phyloP scores from a whole-genome alignment of 1,140 invertebrate species.

The Leptoteleia sp. region DNA sequence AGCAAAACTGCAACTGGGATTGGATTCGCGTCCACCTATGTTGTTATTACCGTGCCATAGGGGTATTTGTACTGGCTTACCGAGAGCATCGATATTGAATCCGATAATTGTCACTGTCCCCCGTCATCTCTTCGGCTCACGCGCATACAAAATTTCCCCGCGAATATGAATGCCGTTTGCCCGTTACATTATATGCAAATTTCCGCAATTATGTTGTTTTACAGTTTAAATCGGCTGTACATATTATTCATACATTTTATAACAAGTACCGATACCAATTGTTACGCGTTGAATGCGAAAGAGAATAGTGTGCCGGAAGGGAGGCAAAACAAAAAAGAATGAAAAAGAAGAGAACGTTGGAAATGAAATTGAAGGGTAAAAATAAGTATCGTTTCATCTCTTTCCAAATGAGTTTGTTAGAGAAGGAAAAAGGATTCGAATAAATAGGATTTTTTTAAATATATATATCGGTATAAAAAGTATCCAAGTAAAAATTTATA shows the following conservation, averaged over 20 bases:
- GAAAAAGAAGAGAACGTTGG: too few relatives aligned
- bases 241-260: slow-evolving; percentile 43
- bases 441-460: too few relatives aligned
- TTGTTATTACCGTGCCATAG: slow-evolving; percentile 80
- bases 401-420: too few relatives aligned
- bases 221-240: slow-evolving; percentile 43
- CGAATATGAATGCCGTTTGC: slow-evolving; percentile 44
- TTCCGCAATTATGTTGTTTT: slow-evolving; percentile 35
- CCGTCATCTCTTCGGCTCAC: slow-evolving; percentile 22
- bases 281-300: too few relatives aligned
- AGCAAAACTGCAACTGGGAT: slow-evolving; percentile 69
- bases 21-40: slow-evolving; percentile 77
- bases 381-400: too few relatives aligned
- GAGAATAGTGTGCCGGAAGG: too few relatives aligned
- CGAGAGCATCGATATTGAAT: slow-evolving; percentile 80
- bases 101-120: slow-evolving; percentile 80
- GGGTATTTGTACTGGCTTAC: slow-evolving; percentile 81
- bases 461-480: too few relatives aligned
- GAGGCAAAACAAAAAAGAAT: too few relatives aligned
- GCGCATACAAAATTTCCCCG: slow-evolving; percentile 37
- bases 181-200: slow-evolving; percentile 65
- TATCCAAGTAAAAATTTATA: too few relatives aligned
- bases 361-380: too few relatives aligned
- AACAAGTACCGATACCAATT: background rate
- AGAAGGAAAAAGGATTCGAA: slow-evolving; percentile 17